These are phyloP conservation scores for Crotalus helleri DNA, from an alignment of 2,113 vertebrate genomes.

Conservation along the genomic window DNA sequence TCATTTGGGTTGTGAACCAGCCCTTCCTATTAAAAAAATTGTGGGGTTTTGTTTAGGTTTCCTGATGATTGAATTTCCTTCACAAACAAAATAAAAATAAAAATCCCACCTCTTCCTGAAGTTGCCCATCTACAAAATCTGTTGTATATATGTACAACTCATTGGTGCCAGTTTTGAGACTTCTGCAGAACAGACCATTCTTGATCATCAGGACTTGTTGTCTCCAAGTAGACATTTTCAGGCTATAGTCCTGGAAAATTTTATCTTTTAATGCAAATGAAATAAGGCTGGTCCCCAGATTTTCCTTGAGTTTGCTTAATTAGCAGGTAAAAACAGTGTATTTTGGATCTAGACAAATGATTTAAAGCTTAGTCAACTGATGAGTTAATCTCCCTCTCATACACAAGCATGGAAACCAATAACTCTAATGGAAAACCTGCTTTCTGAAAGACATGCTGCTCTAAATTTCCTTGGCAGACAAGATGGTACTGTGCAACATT, in stretches of 20 bases:
- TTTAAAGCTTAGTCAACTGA: conserved; percentile 19
- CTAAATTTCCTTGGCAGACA: conserved; percentile 69
- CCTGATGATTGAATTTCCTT: not conserved
- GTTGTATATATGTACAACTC: not conserved
- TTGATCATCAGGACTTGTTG: not conserved
- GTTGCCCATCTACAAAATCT: not conserved
- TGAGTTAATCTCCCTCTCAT: conserved; percentile 37
- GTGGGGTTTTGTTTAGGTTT: not conserved
- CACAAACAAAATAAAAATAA: not conserved
- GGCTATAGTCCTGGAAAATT: not conserved
- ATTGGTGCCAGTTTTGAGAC: not conserved
- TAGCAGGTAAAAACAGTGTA: not conserved
- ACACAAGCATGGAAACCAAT: conserved; percentile 47
- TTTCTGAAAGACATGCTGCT: conserved; percentile 67
- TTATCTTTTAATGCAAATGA: not conserved
- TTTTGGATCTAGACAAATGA: not conserved
- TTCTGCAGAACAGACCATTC: not conserved
- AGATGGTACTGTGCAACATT: conserved; percentile 51
- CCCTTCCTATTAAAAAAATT: not conserved
- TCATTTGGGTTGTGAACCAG: not conserved
- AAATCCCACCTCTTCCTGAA: not conserved
- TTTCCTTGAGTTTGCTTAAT: conserved; percentile 37
- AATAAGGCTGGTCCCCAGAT: not conserved
- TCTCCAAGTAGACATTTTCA: not conserved
- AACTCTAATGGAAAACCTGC: conserved; percentile 63